A percentile compares a stretch with the other conserved stretches of the same genome.
Evolutionary conservation across 2,888 invertebrate species (phyloP).

Genomic region (Neuroscelio doddi): DNA sequence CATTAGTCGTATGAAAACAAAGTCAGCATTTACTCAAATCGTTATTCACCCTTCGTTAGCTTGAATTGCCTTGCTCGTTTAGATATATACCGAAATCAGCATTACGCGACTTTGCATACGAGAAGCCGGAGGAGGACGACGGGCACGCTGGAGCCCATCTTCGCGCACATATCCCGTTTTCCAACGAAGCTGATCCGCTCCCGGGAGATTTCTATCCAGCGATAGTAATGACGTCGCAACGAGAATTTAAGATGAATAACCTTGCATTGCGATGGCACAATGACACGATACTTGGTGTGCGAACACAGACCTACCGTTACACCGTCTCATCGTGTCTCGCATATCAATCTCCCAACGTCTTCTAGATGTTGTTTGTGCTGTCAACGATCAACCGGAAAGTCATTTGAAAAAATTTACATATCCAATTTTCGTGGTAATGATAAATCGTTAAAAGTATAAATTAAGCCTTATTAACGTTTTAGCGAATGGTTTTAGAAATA

Average conservation of each 20-base stretch:
- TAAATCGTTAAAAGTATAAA: background rate
- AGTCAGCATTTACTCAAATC: conserved; percentile 36
- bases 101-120: conserved; percentile 45
- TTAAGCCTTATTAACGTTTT: background rate
- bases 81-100: conserved; percentile 45
- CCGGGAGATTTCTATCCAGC: conserved; percentile 66
- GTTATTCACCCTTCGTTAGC: conserved; percentile 46
- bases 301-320: conserved; percentile 67
- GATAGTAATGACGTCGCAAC: conserved; percentile 68
- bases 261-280: conserved; percentile 70
- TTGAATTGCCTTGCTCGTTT: conserved; percentile 44
- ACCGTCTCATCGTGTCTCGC: conserved; percentile 65
- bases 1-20: background rate
- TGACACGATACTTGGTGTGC: conserved; percentile 66
- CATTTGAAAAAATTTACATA: background rate
- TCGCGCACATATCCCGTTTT: conserved; percentile 49
- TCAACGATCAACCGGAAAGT: conserved; percentile 44
- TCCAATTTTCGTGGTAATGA: background rate
- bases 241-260: conserved; percentile 71
- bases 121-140: conserved; percentile 30
- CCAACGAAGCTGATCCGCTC: conserved; percentile 45
- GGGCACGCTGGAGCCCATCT: conserved; percentile 44
- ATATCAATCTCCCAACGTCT: conserved; percentile 60
- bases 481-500: background rate
- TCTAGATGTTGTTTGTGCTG: conserved; percentile 34